Evolutionary conservation across 2,797 vertebrate species (phyloP).

Genomic region (Rhyacichthys aspro): DNA sequence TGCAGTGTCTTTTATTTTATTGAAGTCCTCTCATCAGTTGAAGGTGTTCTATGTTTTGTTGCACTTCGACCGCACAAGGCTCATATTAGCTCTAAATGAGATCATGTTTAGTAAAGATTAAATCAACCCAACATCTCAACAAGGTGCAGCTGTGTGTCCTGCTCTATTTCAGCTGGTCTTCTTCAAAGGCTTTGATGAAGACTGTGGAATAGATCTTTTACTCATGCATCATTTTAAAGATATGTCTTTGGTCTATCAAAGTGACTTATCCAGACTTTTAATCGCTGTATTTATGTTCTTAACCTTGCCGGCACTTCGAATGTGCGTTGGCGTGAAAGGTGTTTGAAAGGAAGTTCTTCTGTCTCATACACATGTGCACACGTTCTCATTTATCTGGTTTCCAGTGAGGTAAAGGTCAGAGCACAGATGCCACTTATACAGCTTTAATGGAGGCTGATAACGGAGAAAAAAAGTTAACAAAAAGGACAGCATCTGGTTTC

Average conservation of each 20-base stretch:
- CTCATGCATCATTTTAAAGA: constrained; percentile 52
- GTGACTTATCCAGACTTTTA: constrained; percentile 32
- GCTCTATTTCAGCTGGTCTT: constrained; percentile 63
- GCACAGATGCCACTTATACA: constrained; percentile 45
- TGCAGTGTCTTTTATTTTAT: constrained; percentile 19
- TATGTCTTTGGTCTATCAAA: constrained; percentile 48
- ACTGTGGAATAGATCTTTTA: constrained; percentile 47
- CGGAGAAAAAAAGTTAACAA: no score
- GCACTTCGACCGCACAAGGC: constrained; percentile 58
- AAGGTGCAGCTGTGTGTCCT: constrained; percentile 72
- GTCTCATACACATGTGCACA: constrained; percentile 18
- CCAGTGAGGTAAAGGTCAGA: constrained; percentile 54
- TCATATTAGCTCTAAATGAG: constrained; percentile 74
- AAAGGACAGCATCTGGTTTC: no score
- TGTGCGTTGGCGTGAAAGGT: constrained; percentile 22
- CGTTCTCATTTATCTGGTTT: constrained; percentile 43
- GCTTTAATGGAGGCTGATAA: constrained; percentile 50
- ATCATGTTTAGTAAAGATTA: constrained; percentile 76
- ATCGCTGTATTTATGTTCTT: constrained; percentile 35
- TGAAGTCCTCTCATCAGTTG: constrained; percentile 51
- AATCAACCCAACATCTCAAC: constrained; percentile 68
- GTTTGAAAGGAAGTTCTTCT: constrained; percentile 34
- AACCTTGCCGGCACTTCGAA: constrained; percentile 28
- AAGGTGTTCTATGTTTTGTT: constrained; percentile 51
- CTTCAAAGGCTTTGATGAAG: constrained; percentile 69